Conservation (phyloP, 2,113 vertebrate genomes). For the Opisthocomus hoazin region DNA sequence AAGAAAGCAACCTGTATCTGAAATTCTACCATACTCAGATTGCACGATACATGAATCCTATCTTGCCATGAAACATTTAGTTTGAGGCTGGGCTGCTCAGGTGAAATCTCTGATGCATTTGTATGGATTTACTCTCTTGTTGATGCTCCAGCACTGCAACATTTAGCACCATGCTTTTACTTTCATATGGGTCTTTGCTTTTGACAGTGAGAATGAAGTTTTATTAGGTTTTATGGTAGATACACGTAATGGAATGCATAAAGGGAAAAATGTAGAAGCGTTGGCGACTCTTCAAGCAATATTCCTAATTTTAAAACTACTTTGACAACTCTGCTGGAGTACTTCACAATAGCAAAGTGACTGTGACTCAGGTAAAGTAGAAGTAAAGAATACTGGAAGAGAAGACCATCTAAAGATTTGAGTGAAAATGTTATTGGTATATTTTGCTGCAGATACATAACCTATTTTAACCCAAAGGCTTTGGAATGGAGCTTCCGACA, state of each 20-base stretch:
- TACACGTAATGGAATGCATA: not conserved
- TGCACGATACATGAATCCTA: not conserved
- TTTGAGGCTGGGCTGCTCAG: not conserved
- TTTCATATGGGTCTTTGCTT: not conserved
- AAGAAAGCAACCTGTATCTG: not conserved
- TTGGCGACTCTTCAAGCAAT: not conserved
- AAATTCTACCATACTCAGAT: not conserved
- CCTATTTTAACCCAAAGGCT: not conserved
- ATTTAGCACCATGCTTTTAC: not conserved
- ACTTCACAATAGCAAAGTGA: not conserved
- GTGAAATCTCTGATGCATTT: not conserved
- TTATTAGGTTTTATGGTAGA: not conserved
- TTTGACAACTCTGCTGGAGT: not conserved
- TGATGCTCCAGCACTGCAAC: not conserved
- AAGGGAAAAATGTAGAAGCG: not conserved
- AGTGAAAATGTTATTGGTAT: not conserved
- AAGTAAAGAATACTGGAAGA: not conserved
- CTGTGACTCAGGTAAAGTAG: not conserved
- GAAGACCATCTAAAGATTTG: not conserved
- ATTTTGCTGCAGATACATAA: not conserved
- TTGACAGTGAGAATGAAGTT: not conserved
- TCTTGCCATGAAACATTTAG: not conserved
- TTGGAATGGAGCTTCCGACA: not conserved
- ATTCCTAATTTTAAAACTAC: not conserved
- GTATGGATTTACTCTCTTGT: not conserved